phyloP scores from a whole-genome alignment of 2,797 vertebrate genomes.

The Xerus rutilus region DNA sequence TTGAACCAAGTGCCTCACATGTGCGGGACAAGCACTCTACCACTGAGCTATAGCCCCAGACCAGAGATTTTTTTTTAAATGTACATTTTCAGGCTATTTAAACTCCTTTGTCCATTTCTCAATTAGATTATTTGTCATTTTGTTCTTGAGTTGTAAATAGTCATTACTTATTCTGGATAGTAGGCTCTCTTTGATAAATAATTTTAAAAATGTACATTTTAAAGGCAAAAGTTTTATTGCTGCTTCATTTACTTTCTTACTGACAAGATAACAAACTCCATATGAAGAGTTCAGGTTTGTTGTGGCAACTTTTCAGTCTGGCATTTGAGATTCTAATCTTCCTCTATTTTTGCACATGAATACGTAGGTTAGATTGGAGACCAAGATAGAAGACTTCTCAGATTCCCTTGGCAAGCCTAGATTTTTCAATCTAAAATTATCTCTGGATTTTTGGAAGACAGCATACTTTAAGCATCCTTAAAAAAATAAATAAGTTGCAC shows the following conservation, averaged over 20 bases:
- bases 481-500: conserved; percentile 45
- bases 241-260: conserved; percentile 71
- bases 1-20: too few species aligned
- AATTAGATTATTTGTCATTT: too few species aligned
- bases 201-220: neutral
- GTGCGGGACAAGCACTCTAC: too few species aligned
- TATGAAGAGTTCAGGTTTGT: conserved; percentile 78
- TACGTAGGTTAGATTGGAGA: conserved; percentile 79
- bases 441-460: conserved; percentile 83
- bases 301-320: conserved; percentile 76
- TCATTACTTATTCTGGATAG: too few species aligned
- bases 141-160: too few species aligned
- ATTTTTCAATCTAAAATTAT: conserved; percentile 86
- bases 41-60: too few species aligned
- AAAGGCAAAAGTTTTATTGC: conserved; percentile 71
- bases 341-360: conserved; percentile 83
- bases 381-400: conserved; percentile 85
- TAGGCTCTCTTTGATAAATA: too few species aligned
- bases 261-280: conserved; percentile 71
- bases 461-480: conserved; percentile 79
- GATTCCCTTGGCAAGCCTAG: conserved; percentile 85
- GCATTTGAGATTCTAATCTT: conserved; percentile 80
- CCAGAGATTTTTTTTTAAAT: too few species aligned
- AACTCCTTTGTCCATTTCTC: too few species aligned
- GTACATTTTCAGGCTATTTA: too few species aligned